Evolutionary conservation across 1,140 invertebrate species (phyloP), one percentile per base, ranked within the genome.

Genomic region (Heliothis subflexa): DNA sequence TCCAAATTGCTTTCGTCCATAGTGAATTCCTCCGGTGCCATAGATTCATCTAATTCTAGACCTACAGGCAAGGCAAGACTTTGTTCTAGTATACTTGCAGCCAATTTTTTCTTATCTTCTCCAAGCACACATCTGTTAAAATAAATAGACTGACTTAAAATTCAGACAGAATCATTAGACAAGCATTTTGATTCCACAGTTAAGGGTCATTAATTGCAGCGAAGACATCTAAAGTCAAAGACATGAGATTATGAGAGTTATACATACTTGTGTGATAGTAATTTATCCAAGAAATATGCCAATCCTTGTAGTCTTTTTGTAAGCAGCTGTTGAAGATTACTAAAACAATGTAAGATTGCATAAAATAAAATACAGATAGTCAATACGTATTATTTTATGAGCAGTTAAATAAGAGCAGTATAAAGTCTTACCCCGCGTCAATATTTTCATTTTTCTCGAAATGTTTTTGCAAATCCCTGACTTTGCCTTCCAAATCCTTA

Each of bases 211-310:
- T 0, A 52, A 52, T 10, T 9, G 10, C 7, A 18, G 10, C 21
- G 18, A 2, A 9, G 33, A 40, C 9, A 40, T 40, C 33, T 40
- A 40, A 5, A 40, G 5, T 40, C 4, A 5, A 40, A 9, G 10
- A 55, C n/a, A 71, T 33, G n/a, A 3, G 14, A 49, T 14, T 28
- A 61, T 2, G 3, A 78, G 18, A n/a, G 55, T n/a, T 59, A 50
- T 28, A 89, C 89, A 89, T 89, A 95, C 94, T 96, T 96, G 81
- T 97, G 95, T 70, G 96, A 96, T 9, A 97, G 86, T 61, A 97
- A 90, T 52, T 96, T 96, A 83, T 97, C 96, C 14, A 97, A 90
- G 85, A 97, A 97, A 61, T 95, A 95, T 2, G 97, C 96, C 77
- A 97, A 87, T 82, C 97, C 97, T 86, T 97, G 96, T 33, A 97